A percentile compares a stretch with the other conserved stretches of the same genome.
These are phyloP conservation scores for Coluber constrictor DNA, from an alignment of 2,797 vertebrate genomes.

Conservation along the genomic window DNA sequence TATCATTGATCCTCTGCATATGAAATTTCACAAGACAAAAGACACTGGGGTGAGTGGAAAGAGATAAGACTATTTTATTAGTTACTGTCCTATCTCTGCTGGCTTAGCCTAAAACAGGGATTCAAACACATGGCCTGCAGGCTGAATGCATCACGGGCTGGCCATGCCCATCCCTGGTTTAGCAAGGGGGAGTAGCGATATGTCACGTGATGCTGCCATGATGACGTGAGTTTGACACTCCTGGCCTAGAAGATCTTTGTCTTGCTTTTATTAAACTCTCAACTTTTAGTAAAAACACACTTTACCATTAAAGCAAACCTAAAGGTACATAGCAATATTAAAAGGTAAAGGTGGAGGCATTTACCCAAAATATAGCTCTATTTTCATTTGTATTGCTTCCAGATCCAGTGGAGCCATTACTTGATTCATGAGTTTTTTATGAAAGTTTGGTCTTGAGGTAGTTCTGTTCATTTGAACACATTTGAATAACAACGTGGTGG, in stretches of 20 bases:
- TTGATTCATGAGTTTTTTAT: neutral
- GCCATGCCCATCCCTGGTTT: no score
- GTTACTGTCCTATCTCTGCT: neutral
- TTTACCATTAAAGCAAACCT: neutral
- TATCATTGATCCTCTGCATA: constrained; percentile 12
- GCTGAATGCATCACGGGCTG: no score
- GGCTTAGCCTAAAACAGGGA: neutral
- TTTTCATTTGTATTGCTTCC: neutral
- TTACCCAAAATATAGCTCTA: neutral
- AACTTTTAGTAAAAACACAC: neutral
- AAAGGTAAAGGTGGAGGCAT: neutral
- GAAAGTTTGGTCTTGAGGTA: neutral
- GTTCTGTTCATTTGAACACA: neutral
- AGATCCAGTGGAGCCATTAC: neutral
- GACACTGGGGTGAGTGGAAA: neutral
- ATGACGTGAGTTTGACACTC: no score
- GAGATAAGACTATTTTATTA: neutral
- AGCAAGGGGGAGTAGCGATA: no score
- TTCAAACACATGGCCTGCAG: no score
- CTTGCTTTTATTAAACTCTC: neutral
- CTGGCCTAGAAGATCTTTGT: neutral
- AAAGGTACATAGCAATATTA: neutral
- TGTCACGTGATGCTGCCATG: no score
- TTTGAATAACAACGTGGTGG: neutral
- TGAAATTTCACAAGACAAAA: neutral